Evolutionary conservation across 2,797 vertebrate species (phyloP), one percentile per base, ranked within the genome.

Genomic region (Amblyopsis hoosieri): DNA sequence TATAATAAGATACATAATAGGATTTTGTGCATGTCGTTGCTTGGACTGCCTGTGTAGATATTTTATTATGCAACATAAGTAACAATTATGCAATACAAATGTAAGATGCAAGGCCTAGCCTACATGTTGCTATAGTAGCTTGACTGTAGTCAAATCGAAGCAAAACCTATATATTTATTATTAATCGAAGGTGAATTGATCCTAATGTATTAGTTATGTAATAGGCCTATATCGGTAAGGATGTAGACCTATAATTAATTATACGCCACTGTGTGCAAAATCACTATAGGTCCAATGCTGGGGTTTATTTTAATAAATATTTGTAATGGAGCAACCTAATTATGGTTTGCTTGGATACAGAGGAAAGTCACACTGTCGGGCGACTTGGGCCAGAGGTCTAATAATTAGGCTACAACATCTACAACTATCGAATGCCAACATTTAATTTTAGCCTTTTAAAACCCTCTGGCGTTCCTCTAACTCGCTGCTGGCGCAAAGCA

Each of bases 361-460:
- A 60, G 59, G 70, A 58, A 33, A 0, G 60, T 63, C 19, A 63
- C 72, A 42, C 60, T 78, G 46, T 70, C 37, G 0, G 3, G 23
- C 23, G 3, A 29, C 23, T 29, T n/a, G 71, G 72, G 23, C 23
- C 74, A 63, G 71, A 61, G 78, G 67, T 61, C 46, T 76, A 62
- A 67, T 31, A 14, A 57, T 19, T 19, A 19, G 19, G 19, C 71
- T 72, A 60, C 58, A 4, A 12, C 67, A 74, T 78, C 75, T 67
- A 82, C 83, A 81, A 84, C 72, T 84, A 67, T 82, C 71, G 45
- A 52, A 73, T 78, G 69, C 74, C 73, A 85, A 67, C 76, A 81
- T 83, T 79, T 82, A 78, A 84, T 83, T 83, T 78, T 78, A 85
- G 66, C 64, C 31, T 46, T 51, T 58, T 73, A 59, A 75, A 85